These are phyloP conservation scores for Psittacara wagleri DNA, from an alignment of 2,113 vertebrate species.

Conservation along the genomic window DNA sequence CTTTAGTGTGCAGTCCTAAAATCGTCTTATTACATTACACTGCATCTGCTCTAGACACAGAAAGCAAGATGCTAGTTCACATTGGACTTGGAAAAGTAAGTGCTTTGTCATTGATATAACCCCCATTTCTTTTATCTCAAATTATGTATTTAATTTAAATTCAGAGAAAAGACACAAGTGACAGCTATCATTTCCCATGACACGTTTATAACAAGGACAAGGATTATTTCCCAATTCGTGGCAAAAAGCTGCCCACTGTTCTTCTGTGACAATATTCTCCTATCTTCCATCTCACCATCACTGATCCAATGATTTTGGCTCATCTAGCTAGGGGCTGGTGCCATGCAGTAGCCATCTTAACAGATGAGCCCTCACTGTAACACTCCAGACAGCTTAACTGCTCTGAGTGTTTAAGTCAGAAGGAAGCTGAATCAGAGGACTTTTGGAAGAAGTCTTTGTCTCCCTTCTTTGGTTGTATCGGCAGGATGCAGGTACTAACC, in stretches of 20 bases:
- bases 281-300: background rate
- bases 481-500: background rate
- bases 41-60: background rate
- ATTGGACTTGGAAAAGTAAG: background rate
- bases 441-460: background rate
- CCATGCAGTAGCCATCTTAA: fast-evolving
- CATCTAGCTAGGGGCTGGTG: background rate
- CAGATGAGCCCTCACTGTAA: fast-evolving
- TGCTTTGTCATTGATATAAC: background rate
- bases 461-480: background rate
- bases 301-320: background rate
- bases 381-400: background rate
- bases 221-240: background rate
- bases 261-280: background rate
- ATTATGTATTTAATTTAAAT: background rate
- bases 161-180: background rate
- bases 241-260: background rate
- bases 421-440: background rate
- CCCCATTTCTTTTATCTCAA: background rate
- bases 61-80: background rate
- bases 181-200: background rate
- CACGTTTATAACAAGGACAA: background rate
- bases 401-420: background rate
- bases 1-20: background rate
- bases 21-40: background rate